These are phyloP conservation scores for Dryomyza anilis DNA, from an alignment of 2,888 invertebrate species.

Conservation along the genomic window DNA sequence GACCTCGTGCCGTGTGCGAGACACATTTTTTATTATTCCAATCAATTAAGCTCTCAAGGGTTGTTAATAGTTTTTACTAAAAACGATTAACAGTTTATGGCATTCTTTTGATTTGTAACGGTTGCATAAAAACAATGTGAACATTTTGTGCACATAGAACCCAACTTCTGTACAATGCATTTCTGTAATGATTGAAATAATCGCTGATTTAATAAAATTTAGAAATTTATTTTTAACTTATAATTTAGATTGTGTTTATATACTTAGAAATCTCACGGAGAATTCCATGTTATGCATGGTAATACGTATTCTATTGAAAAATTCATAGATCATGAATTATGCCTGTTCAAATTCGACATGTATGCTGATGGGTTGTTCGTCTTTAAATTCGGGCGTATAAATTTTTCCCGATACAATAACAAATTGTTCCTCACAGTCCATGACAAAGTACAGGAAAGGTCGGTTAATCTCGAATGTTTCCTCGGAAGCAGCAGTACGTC, in stretches of 20 bases:
- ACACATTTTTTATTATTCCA: conserved; percentile 53
- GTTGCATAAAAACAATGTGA: not conserved
- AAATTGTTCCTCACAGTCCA: conserved; percentile 66
- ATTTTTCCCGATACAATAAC: conserved; percentile 69
- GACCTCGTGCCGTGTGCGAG: conserved; percentile 42
- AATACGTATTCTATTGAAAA: not conserved
- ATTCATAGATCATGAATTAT: too few species aligned
- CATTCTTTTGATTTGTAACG: conserved; percentile 47
- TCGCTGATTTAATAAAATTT: not conserved
- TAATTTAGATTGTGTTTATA: not conserved
- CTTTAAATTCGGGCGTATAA: conserved; percentile 61
- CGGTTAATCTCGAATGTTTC: conserved; percentile 64
- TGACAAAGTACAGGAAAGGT: conserved; percentile 70
- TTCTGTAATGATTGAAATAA: too few species aligned
- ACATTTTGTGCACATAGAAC: too few species aligned
- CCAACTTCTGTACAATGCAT: too few species aligned
- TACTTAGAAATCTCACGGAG: not conserved
- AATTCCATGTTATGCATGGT: not conserved
- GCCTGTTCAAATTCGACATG: conserved; percentile 51
- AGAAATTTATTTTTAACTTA: not conserved
- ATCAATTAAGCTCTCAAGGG: conserved; percentile 51
- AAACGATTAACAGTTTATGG: conserved; percentile 47
- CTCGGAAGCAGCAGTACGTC: conserved; percentile 41
- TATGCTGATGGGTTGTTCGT: conserved; percentile 41
- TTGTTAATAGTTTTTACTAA: conserved; percentile 38